Conservation (phyloP, 2,797 vertebrate species). For the Clarias fuscus region DNA sequence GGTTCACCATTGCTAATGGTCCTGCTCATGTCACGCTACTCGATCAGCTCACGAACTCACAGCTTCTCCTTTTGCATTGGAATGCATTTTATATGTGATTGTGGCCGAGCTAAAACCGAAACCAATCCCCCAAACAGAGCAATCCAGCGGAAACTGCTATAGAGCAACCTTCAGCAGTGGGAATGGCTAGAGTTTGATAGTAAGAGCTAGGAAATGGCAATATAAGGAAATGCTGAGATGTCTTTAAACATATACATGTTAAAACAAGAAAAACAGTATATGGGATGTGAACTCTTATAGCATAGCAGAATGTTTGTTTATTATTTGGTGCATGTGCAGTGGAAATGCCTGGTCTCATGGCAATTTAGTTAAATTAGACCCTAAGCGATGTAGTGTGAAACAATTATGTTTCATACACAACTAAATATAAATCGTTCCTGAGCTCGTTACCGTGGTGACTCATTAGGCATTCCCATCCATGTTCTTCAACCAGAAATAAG, state of each 20-base stretch:
- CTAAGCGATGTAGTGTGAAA: constrained; percentile 8
- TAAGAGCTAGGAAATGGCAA: neutral
- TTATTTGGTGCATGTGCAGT: constrained; percentile 1
- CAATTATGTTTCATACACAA: constrained; percentile 10
- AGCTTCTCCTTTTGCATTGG: constrained; percentile 42
- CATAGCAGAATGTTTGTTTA: neutral
- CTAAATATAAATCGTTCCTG: constrained; percentile 32
- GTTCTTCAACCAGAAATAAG: constrained; percentile 30
- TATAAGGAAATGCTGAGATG: neutral
- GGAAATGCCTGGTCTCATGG: constrained; percentile 9
- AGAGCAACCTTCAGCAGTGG: neutral
- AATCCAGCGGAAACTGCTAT: neutral
- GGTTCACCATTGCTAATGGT: constrained; percentile 50
- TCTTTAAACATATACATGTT: neutral
- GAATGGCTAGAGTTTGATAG: neutral
- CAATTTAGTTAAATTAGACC: constrained; percentile 12
- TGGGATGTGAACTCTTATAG: neutral
- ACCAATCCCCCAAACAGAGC: neutral
- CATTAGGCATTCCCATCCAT: constrained; percentile 30
- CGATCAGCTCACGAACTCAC: constrained; percentile 44
- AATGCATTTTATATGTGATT: constrained; percentile 23
- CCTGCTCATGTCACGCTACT: constrained; percentile 51
- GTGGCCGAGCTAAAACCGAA: neutral
- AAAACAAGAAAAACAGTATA: neutral
- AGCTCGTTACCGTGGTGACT: constrained; percentile 33